Conservation (phyloP, 2,797 vertebrate genomes). For the Clarias laeviceps region DNA sequence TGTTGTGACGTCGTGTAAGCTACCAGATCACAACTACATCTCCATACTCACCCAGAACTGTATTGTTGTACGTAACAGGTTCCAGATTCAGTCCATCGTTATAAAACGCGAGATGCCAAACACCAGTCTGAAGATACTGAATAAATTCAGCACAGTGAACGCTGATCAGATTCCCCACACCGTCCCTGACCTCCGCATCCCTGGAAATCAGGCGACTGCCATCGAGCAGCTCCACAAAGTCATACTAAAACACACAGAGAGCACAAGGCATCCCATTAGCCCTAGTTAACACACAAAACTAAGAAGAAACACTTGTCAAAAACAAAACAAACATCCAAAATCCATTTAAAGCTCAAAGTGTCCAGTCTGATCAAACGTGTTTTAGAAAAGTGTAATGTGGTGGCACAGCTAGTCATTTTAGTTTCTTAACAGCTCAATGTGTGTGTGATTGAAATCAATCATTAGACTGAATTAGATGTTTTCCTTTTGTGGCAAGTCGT, state of each 20-base stretch:
- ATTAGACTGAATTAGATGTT: background rate
- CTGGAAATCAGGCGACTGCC: constrained; percentile 93
- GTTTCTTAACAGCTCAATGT: background rate
- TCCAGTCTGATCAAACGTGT: background rate
- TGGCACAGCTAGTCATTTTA: background rate
- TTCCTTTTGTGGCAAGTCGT: background rate
- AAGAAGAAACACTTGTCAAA: background rate
- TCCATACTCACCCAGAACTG: constrained; percentile 86
- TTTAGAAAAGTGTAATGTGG: background rate
- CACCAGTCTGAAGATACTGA: constrained; percentile 93
- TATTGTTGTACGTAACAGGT: constrained; percentile 92
- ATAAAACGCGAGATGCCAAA: constrained; percentile 98
- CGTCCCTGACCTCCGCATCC: constrained; percentile 77
- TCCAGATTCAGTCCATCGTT: constrained; percentile 91
- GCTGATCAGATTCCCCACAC: constrained; percentile 81
- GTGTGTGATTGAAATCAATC: background rate
- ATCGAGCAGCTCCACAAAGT: constrained; percentile 96
- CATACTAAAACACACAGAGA: constrained; percentile 81
- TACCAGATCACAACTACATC: background rate
- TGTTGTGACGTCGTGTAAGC: too few species aligned
- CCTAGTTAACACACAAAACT: background rate
- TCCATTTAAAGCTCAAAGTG: background rate
- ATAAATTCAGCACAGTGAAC: constrained; percentile 96
- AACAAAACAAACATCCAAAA: background rate
- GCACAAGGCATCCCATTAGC: background rate